These are phyloP conservation scores for Busseola fusca DNA, from an alignment of 2,888 invertebrate genomes.

Conservation along the genomic window DNA sequence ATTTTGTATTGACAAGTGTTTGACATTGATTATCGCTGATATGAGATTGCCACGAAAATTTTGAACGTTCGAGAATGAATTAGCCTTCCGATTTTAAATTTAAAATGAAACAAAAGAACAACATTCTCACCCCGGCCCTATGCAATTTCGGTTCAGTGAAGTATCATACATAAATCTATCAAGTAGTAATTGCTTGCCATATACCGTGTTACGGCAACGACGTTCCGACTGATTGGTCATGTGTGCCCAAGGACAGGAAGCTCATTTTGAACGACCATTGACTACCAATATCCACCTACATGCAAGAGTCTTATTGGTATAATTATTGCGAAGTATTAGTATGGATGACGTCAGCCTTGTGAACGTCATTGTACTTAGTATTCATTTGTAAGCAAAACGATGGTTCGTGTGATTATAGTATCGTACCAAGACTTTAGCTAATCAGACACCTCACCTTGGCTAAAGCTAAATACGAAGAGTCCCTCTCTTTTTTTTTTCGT, in stretches of 20 bases:
- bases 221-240: constrained; percentile 66
- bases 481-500: too few relatives aligned
- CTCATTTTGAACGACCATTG: constrained; percentile 50
- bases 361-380: constrained; percentile 38
- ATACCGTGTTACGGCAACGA: constrained; percentile 47
- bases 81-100: neutral
- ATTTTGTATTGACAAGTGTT: too few relatives aligned
- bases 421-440: constrained; percentile 11
- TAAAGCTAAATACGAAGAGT: neutral
- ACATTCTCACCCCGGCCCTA: neutral
- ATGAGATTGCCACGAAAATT: too few relatives aligned
- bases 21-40: neutral
- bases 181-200: constrained; percentile 50
- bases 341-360: constrained; percentile 37
- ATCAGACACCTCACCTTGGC: neutral
- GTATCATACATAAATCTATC: constrained; percentile 59
- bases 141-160: constrained; percentile 42
- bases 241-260: constrained; percentile 66
- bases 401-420: constrained; percentile 8
- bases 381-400: constrained; percentile 39
- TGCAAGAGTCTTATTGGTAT: constrained; percentile 46
- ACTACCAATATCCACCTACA: constrained; percentile 60
- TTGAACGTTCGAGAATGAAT: too few relatives aligned
- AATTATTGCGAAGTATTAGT: constrained; percentile 56
- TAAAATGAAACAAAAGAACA: neutral